Evolutionary conservation across 2,888 invertebrate species (phyloP), one percentile per base, ranked within the genome.

Genomic region (Pimpla rufipes): DNA sequence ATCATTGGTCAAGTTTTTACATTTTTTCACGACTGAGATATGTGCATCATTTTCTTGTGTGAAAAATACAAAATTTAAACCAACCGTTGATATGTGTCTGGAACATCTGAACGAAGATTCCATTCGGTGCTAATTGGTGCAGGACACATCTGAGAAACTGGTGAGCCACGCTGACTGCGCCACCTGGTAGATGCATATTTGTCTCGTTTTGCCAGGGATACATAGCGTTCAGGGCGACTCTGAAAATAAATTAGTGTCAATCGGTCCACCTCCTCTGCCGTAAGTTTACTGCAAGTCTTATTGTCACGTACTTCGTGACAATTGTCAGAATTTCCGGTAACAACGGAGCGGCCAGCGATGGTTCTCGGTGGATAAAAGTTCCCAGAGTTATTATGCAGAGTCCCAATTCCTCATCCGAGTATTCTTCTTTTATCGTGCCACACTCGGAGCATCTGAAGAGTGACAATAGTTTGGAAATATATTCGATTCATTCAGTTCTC

Each of bases 91-190:
- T 96, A 90, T 97, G 96, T 13, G 98, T 98, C 93, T 98, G 96
- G 93, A 99, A 99, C 92, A 99, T 96, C 94, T 99, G 99, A 86
- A 98, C 95, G 93, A 99, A 99, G 83, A 99, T 97, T 86, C 99
- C 98, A 93, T 99, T 98, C 0, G 99, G 98, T 0, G 99, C 98
- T 75, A 99, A 94, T 94, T 99, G 99, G 92, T 99, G 99, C 75
- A 99, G 95, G 83, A 98, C 97, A 92, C 99, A 99, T 88, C 99
- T 96, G 82, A 99, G 94, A 94, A 99, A 99, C 94, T 99, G 99
- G 92, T 98, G 97, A 23, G 99, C 99, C 37, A 99, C 98, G 91
- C 98, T 98, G 85, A 98, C 96, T 3, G 98, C 98, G 91, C 98
- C 98, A 83, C 99, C 99, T 0, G 99, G 98, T 86, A 99, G 95